Evolutionary conservation across 2,797 vertebrate species (phyloP).

Genomic region (Xenops minutus): DNA sequence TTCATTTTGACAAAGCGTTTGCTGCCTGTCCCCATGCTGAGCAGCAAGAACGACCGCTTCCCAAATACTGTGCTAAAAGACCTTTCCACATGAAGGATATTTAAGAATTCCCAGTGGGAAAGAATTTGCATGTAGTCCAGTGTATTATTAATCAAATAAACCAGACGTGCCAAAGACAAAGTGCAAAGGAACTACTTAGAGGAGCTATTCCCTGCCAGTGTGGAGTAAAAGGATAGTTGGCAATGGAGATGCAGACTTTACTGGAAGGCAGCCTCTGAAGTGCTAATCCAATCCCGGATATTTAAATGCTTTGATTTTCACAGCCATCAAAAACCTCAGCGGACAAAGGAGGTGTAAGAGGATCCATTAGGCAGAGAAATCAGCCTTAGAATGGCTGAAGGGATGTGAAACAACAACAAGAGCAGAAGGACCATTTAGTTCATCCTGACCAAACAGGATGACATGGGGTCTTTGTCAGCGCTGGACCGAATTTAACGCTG

Average conservation of each 20-base stretch:
- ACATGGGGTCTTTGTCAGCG: accelerated
- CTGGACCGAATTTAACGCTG: accelerated
- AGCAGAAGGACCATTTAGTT: background rate
- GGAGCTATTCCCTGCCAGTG: background rate
- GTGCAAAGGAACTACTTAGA: background rate
- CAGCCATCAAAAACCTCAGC: background rate
- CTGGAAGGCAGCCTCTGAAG: background rate
- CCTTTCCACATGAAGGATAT: background rate
- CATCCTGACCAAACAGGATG: too few relatives aligned
- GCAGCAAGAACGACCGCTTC: accelerated
- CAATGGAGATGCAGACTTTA: background rate
- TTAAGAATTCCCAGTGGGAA: background rate
- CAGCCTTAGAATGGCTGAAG: background rate
- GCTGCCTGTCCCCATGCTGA: background rate
- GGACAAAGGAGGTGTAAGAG: background rate
- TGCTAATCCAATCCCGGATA: background rate
- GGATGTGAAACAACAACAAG: background rate
- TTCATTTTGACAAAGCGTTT: background rate
- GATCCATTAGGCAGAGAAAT: background rate
- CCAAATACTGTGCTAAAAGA: accelerated
- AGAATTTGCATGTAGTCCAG: too few relatives aligned
- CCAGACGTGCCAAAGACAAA: background rate
- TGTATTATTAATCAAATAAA: background rate
- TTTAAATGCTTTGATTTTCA: background rate
- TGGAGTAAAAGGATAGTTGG: background rate